phyloP scores from a whole-genome alignment of 2,888 invertebrate species.

The Danaus chrysippus region DNA sequence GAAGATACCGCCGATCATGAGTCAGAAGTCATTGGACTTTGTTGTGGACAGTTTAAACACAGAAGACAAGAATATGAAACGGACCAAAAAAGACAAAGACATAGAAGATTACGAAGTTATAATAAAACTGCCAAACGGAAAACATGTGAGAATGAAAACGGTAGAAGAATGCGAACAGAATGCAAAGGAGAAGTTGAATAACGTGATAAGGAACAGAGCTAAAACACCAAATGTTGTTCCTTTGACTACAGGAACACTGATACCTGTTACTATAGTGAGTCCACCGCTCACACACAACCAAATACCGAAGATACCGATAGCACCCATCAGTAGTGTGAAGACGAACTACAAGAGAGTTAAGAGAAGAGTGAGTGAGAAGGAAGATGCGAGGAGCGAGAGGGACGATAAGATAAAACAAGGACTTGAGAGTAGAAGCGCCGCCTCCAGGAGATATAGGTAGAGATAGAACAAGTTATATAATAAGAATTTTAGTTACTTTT shows the following conservation, averaged over 20 bases:
- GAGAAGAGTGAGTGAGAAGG: slow-evolving; percentile 21
- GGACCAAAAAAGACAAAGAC: slow-evolving; percentile 27
- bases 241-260: slow-evolving; percentile 44
- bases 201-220: slow-evolving; percentile 50
- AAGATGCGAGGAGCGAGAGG: slow-evolving; percentile 20
- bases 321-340: slow-evolving; percentile 39
- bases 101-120: slow-evolving; percentile 60
- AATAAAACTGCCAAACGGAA: slow-evolving; percentile 62
- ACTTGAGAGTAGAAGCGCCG: slow-evolving; percentile 53
- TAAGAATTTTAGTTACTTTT: neutral
- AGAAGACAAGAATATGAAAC: slow-evolving; percentile 38
- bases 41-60: slow-evolving; percentile 65
- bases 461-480: neutral
- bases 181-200: slow-evolving; percentile 55
- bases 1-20: slow-evolving; percentile 63
- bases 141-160: slow-evolving; percentile 57
- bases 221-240: slow-evolving; percentile 42
- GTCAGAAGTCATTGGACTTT: slow-evolving; percentile 68
- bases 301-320: slow-evolving; percentile 50
- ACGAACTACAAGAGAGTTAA: slow-evolving; percentile 27
- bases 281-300: slow-evolving; percentile 20
- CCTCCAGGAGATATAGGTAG: slow-evolving; percentile 54
- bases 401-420: slow-evolving; percentile 24
- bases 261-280: slow-evolving; percentile 34
- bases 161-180: slow-evolving; percentile 47